phyloP scores from a whole-genome alignment of 2,888 invertebrate species.

The Serrognathus titanus region DNA sequence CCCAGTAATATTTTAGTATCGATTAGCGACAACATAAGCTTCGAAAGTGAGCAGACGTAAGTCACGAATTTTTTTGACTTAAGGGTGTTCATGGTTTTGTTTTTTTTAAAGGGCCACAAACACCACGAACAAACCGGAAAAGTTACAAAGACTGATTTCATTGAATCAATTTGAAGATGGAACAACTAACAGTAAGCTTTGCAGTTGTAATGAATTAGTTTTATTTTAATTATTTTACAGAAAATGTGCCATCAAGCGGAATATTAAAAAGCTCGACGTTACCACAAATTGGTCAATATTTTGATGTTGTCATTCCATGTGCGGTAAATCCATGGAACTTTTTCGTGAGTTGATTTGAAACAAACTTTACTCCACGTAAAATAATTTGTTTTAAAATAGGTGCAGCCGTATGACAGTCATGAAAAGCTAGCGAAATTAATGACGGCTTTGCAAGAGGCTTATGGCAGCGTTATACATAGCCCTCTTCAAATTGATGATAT shows the following conservation, averaged over 20 bases:
- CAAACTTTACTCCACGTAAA: neutral
- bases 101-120: slow-evolving; percentile 17
- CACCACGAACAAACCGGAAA: slow-evolving; percentile 18
- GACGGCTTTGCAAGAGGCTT: slow-evolving; percentile 62
- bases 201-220: neutral
- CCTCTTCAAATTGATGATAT: slow-evolving; percentile 43
- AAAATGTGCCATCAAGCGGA: slow-evolving; percentile 42
- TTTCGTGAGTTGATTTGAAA: slow-evolving; percentile 51
- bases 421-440: slow-evolving; percentile 59
- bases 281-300: slow-evolving; percentile 54
- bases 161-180: slow-evolving; percentile 26
- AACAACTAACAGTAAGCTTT: slow-evolving; percentile 23
- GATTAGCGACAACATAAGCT: slow-evolving; percentile 65
- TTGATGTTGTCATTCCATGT: slow-evolving; percentile 70
- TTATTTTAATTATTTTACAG: slow-evolving; percentile 6
- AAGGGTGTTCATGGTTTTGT: slow-evolving; percentile 4
- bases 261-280: slow-evolving; percentile 47
- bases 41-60: slow-evolving; percentile 49
- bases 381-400: slow-evolving; percentile 34
- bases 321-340: slow-evolving; percentile 76
- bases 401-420: slow-evolving; percentile 52
- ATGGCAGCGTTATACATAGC: slow-evolving; percentile 53
- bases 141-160: slow-evolving; percentile 26
- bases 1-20: slow-evolving; percentile 63
- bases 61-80: neutral